phyloP scores from a whole-genome alignment of 2,797 vertebrate genomes.

The Parotocinclus haroldoi region DNA sequence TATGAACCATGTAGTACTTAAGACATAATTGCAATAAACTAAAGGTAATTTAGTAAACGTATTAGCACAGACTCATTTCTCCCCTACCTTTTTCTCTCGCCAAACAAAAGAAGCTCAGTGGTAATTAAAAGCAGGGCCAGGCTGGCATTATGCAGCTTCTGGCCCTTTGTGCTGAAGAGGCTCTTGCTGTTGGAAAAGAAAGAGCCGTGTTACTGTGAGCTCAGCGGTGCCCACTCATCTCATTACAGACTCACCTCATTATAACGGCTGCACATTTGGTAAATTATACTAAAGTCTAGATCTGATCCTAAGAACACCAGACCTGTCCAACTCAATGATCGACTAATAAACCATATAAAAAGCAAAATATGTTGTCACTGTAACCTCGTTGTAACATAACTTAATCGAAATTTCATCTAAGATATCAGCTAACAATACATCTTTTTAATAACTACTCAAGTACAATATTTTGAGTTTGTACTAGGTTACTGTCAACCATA shows the following conservation, averaged over 20 bases:
- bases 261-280: conserved; percentile 13
- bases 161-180: conserved; percentile 46
- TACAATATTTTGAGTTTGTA: too few species aligned
- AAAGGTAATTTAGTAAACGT: neutral
- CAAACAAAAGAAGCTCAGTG: conserved; percentile 29
- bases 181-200: conserved; percentile 38
- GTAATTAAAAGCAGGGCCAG: conserved; percentile 44
- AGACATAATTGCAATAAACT: conserved; percentile 1
- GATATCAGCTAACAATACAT: neutral
- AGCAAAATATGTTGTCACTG: too few species aligned
- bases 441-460: neutral
- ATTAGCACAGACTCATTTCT: conserved; percentile 19
- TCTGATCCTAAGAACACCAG: neutral
- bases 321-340: too few species aligned
- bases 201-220: conserved; percentile 22
- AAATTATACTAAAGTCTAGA: conserved; percentile 18
- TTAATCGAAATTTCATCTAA: neutral
- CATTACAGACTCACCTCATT: conserved; percentile 48
- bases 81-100: neutral
- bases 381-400: too few species aligned
- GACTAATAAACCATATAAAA: too few species aligned
- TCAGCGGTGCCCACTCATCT: conserved; percentile 53
- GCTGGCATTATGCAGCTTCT: conserved; percentile 44
- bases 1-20: neutral
- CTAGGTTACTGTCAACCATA: too few species aligned